Conservation (phyloP, 2,797 vertebrate genomes). For the Notoglanidium macrostoma region DNA sequence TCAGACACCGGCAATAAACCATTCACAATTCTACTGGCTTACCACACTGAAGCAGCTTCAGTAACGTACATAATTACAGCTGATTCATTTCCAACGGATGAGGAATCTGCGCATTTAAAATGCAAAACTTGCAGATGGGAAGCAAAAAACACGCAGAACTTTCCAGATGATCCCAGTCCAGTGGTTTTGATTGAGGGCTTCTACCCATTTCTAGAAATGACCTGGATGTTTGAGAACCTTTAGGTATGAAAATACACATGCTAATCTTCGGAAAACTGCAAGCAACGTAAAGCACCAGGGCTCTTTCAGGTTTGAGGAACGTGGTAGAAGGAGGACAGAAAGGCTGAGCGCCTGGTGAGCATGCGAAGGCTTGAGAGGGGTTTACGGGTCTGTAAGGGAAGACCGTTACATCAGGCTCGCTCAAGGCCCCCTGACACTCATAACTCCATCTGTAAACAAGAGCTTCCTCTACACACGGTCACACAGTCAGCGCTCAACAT, state of each 20-base stretch:
- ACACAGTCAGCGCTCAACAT: constrained; percentile 6
- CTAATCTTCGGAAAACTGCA: background rate
- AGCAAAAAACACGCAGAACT: background rate
- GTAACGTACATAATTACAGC: background rate
- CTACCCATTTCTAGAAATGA: background rate
- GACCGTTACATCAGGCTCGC: constrained; percentile 55
- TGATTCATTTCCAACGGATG: background rate
- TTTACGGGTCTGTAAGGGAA: constrained; percentile 34
- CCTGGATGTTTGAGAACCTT: background rate
- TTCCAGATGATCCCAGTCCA: background rate
- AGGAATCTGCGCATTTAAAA: background rate
- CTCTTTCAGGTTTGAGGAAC: too few species aligned
- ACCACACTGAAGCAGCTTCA: background rate
- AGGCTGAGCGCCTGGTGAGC: too few species aligned
- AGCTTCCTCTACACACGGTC: constrained; percentile 27
- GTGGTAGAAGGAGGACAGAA: background rate
- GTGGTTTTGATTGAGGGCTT: background rate
- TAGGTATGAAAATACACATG: background rate
- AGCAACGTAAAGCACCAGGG: too few species aligned
- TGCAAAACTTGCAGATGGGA: too few species aligned
- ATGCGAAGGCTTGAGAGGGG: background rate
- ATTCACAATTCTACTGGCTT: background rate
- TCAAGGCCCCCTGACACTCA: constrained; percentile 48
- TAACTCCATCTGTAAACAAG: constrained; percentile 63
- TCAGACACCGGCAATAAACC: background rate